Base-by-base conservation (phyloP, 2,888 invertebrate species). In the Lottia gigantea region DNA sequence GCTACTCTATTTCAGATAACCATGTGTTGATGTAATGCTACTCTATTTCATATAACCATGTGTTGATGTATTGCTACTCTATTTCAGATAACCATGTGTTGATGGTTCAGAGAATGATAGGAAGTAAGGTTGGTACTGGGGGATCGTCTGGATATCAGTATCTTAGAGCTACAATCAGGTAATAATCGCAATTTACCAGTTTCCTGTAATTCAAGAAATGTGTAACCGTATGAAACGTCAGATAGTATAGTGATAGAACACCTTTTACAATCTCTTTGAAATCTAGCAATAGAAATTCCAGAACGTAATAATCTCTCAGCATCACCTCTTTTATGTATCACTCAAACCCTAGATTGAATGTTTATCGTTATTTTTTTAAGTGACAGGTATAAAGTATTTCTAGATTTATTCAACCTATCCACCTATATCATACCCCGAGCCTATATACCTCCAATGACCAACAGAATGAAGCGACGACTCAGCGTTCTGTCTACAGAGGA, bases 111-210 rank as follows among this genome's bases (percentile, higher is more conserved):
- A 91, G 98, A 81, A 99, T 99, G 98, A 95, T 99, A 81, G 99
- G 99, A 0, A 95, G 96, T 0, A 96, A 96, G 85, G 76, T 86
- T 14, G 99, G 99, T 25, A 98, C 98, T 0, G 99, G 98, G 19
- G 98, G 99, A 4, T 98, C 98, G 8, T 96, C 97, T 0, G 99
- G 99, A 0, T 98, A 99, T 90, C 97, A 98, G 86, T 99, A 99
- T 88, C 91, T 99, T 8, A 92, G 98, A 68, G 96, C 97, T 6
- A 99, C 98, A 0, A 92, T 98, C 78, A 96, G 97, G 97, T 97
- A 75, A 64, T 72, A 40, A 14, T 23, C n/a, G 8, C 11, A 7
- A 11, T 23, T 15, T 14, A 16, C 25, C 23, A 47, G 23, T 25
- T 19, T n/a, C n/a, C n/a, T n/a, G n/a, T n/a, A n/a, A n/a, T n/a